A percentile compares a stretch with the other conserved stretches of the same genome.
Evolutionary conservation across 2,113 vertebrate genomes (phyloP).

Genomic region (Festucalex cinctus): DNA sequence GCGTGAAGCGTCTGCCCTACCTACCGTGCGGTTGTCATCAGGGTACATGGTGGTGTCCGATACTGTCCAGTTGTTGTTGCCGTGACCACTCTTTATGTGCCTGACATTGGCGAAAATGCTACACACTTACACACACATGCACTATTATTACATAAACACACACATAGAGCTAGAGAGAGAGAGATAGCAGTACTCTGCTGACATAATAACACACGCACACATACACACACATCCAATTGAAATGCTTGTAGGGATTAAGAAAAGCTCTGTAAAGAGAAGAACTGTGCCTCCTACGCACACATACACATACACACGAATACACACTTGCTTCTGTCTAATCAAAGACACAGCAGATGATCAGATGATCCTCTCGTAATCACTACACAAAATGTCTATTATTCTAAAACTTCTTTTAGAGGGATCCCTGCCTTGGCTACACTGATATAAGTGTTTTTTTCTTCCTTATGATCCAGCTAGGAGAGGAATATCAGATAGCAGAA

Average conservation of each 20-base stretch:
- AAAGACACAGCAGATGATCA: constrained; percentile 40
- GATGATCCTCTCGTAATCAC: constrained; percentile 34
- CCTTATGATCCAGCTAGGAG: neutral
- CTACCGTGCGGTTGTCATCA: constrained; percentile 66
- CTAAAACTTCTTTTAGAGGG: neutral
- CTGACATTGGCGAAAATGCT: constrained; percentile 36
- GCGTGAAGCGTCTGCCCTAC: constrained; percentile 42
- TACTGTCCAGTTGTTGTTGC: constrained; percentile 23
- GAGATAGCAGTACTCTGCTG: constrained; percentile 13
- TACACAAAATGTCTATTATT: constrained; percentile 7
- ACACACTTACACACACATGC: constrained; percentile 46
- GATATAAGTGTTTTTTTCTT: neutral
- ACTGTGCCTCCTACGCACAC: neutral
- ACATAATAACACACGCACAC: constrained; percentile 30
- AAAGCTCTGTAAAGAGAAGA: constrained; percentile 46
- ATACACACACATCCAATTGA: constrained; percentile 28
- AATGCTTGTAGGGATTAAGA: constrained; percentile 53
- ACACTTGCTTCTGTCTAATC: constrained; percentile 32
- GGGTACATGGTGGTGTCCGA: constrained; percentile 69
- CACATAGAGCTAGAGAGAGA: constrained; percentile 1
- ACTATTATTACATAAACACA: constrained; percentile 4
- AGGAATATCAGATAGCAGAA: neutral
- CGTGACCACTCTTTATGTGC: constrained; percentile 26
- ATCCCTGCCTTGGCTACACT: neutral
- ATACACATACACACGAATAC: neutral